These are phyloP conservation scores for Schrankia costaestrigalis DNA, from an alignment of 2,888 invertebrate genomes.

Conservation along the genomic window DNA sequence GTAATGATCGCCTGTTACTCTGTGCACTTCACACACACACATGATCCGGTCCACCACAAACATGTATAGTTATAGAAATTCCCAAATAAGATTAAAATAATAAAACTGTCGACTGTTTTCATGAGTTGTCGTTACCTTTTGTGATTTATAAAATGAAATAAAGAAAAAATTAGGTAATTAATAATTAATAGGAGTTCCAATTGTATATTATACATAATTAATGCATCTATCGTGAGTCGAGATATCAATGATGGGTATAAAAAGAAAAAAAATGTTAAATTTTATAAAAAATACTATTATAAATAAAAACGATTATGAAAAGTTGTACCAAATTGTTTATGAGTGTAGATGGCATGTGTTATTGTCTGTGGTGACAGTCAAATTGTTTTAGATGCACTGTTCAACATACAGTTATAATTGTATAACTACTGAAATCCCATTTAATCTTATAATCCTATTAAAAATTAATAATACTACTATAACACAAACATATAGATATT, in stretches of 20 bases:
- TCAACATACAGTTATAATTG: no score
- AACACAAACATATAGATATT: no score
- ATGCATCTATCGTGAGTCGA: slow-evolving; percentile 57
- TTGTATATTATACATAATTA: slow-evolving; percentile 77
- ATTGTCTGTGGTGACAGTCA: slow-evolving; percentile 9
- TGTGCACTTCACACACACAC: slow-evolving; percentile 10
- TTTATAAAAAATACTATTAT: slow-evolving; percentile 36
- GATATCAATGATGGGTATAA: slow-evolving; percentile 37
- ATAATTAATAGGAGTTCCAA: slow-evolving; percentile 79
- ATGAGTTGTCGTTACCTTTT: slow-evolving; percentile 68
- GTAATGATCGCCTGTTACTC: slow-evolving; percentile 4
- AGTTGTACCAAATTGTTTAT: slow-evolving; percentile 39
- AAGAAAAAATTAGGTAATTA: slow-evolving; percentile 73
- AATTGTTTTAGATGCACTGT: slow-evolving; percentile 5
- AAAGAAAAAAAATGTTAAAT: slow-evolving; percentile 30
- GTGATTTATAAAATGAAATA: slow-evolving; percentile 66
- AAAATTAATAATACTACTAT: no score
- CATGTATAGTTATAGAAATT: slow-evolving; percentile 23
- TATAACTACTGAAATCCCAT: no score
- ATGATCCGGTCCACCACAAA: slow-evolving; percentile 22
- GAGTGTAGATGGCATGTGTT: slow-evolving; percentile 17
- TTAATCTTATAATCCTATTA: no score
- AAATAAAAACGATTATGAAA: slow-evolving; percentile 25
- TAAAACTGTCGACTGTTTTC: slow-evolving; percentile 61
- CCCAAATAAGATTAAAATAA: slow-evolving; percentile 31